Percentiles rank a stretch among this genome's conserved stretches.
These are phyloP conservation scores for Cataglyphis rosenhaueri DNA, from an alignment of 2,888 invertebrate genomes.

Conservation along the genomic window DNA sequence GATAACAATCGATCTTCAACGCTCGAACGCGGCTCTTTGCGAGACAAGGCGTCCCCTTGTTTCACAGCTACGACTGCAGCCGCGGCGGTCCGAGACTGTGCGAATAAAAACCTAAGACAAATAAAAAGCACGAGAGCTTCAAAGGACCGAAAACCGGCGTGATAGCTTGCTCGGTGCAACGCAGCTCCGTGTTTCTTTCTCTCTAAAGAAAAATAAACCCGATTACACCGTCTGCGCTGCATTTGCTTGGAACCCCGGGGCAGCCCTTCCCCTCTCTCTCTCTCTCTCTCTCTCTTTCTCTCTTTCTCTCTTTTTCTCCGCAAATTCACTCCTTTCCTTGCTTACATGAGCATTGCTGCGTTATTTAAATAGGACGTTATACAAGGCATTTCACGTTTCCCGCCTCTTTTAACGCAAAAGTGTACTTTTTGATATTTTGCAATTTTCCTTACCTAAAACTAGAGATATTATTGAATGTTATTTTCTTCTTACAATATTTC, in stretches of 20 bases:
- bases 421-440: conserved; percentile 16
- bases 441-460: background rate
- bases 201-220: conserved; percentile 51
- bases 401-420: conserved; percentile 5
- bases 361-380: conserved; percentile 45
- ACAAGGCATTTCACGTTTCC: background rate
- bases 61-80: background rate
- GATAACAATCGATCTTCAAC: conserved; percentile 50
- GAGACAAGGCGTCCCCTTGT: conserved; percentile 9
- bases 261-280: background rate
- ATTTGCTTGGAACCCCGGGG: conserved; percentile 35
- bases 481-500: background rate
- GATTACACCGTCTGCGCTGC: conserved; percentile 41
- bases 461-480: background rate
- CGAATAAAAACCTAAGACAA: conserved; percentile 36
- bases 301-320: conserved; percentile 3
- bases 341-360: conserved; percentile 32
- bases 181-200: conserved; percentile 33
- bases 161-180: conserved; percentile 31
- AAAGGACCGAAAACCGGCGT: conserved; percentile 44
- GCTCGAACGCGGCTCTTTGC: conserved; percentile 27
- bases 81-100: background rate
- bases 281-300: conserved; percentile 7
- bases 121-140: conserved; percentile 21
- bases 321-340: conserved; percentile 39